Evolutionary conservation across 2,888 invertebrate genomes (phyloP), one percentile per base, ranked within the genome.

Genomic region (Marronus borbonicus): DNA sequence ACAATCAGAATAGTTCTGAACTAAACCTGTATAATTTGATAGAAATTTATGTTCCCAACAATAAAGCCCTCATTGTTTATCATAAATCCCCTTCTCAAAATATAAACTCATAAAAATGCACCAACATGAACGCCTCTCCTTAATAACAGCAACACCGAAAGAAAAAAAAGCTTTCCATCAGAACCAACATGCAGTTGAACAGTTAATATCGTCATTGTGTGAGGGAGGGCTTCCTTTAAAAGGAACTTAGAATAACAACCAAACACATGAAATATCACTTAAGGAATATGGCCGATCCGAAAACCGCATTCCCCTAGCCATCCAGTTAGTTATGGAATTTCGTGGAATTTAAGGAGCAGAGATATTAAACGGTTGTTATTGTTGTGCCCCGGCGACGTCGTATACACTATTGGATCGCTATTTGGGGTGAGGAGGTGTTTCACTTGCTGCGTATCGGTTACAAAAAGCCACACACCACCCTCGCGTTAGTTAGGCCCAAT

Each of bases 221-320:
- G 10, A 62, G 65, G 17, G 8, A n/a, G 52, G 10, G n/a, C 31
- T 28, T 39, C 65, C 31, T 14, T n/a, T 52, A 52, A 17, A 17
- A 52, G 52, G 17, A 69, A 52, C 50, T 52, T 69, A 69, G 31
- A 69, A 50, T 50, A 69, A 50, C 50, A 69, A 52, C 12, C 31
- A n/a, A 24, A 69, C 68, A 69, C 68, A 69, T 69, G 68, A 69
- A 31, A 69, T 69, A 69, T 69, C 68, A 69, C 68, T 69, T 69
- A 69, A 50, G 52, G 50, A 52, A 50, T 69, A 69, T 69, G 50
- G 7, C 52, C 64, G 28, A 52, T 52, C 52, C 7, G 17, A 52
- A 52, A 52, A 52, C 52, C 52, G 52, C 52, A 52, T 64, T 28
- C 28, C 31, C 60, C 60, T 20, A 58, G 20, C 44, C 44, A 44